Conservation (phyloP, 1,140 invertebrate species). For the Drosophila sucinea region DNA sequence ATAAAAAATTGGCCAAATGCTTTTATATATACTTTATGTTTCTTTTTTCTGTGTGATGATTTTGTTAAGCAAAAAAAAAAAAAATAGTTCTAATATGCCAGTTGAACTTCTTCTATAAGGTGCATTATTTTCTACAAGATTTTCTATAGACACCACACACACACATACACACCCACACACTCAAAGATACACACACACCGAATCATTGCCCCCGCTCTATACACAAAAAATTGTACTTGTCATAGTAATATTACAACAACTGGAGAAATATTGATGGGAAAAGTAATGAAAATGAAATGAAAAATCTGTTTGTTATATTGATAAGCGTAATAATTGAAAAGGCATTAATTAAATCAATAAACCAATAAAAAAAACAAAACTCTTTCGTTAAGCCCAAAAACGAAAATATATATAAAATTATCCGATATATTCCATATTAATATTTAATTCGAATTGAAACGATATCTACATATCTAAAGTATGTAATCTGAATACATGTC, state of each 20-base stretch:
- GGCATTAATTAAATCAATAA: constrained; percentile 80
- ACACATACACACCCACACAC: constrained; percentile 26
- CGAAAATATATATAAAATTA: constrained; percentile 9
- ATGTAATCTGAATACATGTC: too few species aligned
- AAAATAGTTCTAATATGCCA: constrained; percentile 57
- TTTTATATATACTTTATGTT: constrained; percentile 13
- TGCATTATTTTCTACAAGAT: constrained; percentile 64
- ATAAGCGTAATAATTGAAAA: constrained; percentile 73
- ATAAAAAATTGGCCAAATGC: background rate
- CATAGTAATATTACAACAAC: constrained; percentile 75
- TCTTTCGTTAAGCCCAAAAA: constrained; percentile 63
- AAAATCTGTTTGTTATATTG: constrained; percentile 80
- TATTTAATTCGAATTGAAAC: background rate
- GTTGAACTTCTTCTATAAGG: constrained; percentile 55
- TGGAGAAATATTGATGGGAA: constrained; percentile 27
- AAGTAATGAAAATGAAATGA: constrained; percentile 49
- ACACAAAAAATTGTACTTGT: constrained; percentile 68
- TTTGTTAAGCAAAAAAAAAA: constrained; percentile 48
- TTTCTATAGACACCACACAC: constrained; percentile 36
- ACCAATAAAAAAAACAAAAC: constrained; percentile 33
- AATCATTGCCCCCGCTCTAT: constrained; percentile 31
- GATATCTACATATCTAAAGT: too few species aligned
- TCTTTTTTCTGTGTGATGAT: constrained; percentile 37
- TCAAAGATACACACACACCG: constrained; percentile 27
- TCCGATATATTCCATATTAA: background rate